Conservation (phyloP, 2,888 invertebrate genomes). For the Galeruca laticollis region DNA sequence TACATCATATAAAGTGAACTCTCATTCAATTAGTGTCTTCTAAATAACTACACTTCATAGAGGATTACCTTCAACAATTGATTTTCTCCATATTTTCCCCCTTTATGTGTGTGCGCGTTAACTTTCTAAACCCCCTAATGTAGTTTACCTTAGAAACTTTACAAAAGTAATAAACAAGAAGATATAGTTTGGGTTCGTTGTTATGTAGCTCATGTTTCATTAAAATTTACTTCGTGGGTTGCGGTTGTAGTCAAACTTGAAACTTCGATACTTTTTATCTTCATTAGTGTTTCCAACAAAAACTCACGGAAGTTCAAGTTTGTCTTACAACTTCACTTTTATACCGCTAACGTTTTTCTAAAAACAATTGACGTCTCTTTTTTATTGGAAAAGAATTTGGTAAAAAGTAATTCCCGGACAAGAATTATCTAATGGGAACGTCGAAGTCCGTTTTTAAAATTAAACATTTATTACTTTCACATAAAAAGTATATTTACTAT, state of each 20-base stretch:
- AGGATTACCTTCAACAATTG: slow-evolving; percentile 1
- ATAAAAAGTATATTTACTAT: too few species aligned
- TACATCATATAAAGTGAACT: too few species aligned
- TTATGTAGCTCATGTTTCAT: slow-evolving; percentile 30
- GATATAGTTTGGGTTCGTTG: slow-evolving; percentile 24
- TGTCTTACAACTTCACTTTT: neutral
- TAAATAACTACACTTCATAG: neutral
- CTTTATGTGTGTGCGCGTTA: slow-evolving; percentile 8
- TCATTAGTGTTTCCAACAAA: neutral
- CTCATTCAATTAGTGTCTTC: too few species aligned
- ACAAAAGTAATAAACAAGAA: slow-evolving; percentile 33
- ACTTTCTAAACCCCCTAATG: slow-evolving; percentile 27
- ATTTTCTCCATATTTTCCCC: neutral
- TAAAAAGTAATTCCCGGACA: too few species aligned
- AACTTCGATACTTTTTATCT: slow-evolving; percentile 5
- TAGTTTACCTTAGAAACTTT: slow-evolving; percentile 32
- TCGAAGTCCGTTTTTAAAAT: too few species aligned
- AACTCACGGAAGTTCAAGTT: neutral
- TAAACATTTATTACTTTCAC: too few species aligned
- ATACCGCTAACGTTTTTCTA: neutral
- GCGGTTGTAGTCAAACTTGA: slow-evolving; percentile 15
- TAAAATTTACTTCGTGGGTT: slow-evolving; percentile 28
- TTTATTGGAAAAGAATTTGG: neutral
- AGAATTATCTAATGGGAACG: too few species aligned
- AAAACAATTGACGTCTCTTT: neutral